A percentile compares a stretch with the other conserved stretches of the same genome.
Conservation (phyloP, 1,140 invertebrate species). For the Drosophila sturtevanti region DNA sequence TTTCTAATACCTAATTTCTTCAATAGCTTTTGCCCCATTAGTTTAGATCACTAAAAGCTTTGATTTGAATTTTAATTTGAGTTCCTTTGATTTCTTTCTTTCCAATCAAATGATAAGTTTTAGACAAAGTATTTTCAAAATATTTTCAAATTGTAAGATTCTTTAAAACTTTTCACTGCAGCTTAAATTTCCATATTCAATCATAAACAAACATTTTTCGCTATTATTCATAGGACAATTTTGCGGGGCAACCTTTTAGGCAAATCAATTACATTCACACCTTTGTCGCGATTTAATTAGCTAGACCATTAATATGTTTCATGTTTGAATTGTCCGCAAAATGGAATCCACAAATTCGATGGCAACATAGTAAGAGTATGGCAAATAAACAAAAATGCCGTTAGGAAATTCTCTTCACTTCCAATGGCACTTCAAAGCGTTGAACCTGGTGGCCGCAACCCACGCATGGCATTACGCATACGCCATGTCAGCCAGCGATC, state of each 20-base stretch:
- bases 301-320: constrained; percentile 2
- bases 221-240: not conserved
- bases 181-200: not conserved
- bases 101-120: too few species aligned
- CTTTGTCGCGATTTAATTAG: not conserved
- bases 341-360: not conserved
- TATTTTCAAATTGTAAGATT: too few species aligned
- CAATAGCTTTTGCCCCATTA: too few species aligned
- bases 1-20: too few species aligned
- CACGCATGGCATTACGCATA: constrained; percentile 56
- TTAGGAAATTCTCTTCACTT: constrained; percentile 26
- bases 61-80: too few species aligned
- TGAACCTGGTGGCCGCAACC: not conserved
- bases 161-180: not conserved
- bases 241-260: not conserved
- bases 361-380: not conserved
- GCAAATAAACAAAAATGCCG: constrained; percentile 29
- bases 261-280: not conserved
- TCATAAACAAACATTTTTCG: not conserved
- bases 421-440: constrained; percentile 42
- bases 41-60: too few species aligned
- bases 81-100: too few species aligned
- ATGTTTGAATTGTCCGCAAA: not conserved
- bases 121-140: too few species aligned
- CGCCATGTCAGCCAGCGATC: constrained; percentile 35